These are phyloP conservation scores for Nymphalis urticae DNA, from an alignment of 2,888 invertebrate genomes.

Conservation along the genomic window DNA sequence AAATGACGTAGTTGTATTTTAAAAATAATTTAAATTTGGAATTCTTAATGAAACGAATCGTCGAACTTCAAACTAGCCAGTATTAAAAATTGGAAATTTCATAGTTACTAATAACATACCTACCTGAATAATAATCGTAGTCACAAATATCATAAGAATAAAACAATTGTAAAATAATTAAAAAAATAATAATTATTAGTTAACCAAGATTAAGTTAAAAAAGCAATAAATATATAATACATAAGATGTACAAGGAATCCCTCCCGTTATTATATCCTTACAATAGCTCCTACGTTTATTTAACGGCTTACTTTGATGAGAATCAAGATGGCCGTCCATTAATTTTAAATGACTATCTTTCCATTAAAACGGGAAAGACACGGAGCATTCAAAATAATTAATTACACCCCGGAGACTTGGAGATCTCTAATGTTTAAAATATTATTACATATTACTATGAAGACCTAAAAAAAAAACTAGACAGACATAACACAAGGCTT, in stretches of 20 bases:
- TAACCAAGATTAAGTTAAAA: background rate
- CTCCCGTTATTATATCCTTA: constrained; percentile 29
- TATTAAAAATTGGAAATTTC: too few species aligned
- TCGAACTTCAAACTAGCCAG: too few species aligned
- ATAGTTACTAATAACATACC: too few species aligned
- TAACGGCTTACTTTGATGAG: constrained; percentile 60
- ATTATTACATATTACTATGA: constrained; percentile 6
- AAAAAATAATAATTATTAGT: background rate
- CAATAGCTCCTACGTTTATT: constrained; percentile 51
- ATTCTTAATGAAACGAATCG: too few species aligned
- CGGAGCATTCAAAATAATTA: constrained; percentile 60
- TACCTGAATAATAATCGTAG: too few species aligned
- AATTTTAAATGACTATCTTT: constrained; percentile 67
- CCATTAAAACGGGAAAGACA: constrained; percentile 59
- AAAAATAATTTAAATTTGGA: too few species aligned
- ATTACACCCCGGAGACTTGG: constrained; percentile 56
- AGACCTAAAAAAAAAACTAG: background rate
- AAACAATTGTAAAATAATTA: background rate
- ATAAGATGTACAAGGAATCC: background rate
- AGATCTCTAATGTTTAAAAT: constrained; percentile 39
- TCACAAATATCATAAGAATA: too few species aligned
- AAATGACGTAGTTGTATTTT: too few species aligned
- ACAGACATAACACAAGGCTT: too few species aligned
- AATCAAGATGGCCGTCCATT: constrained; percentile 63
- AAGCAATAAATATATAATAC: background rate